A percentile compares a stretch with the other conserved stretches of the same genome.
phyloP scores from a whole-genome alignment of 2,797 vertebrate species.

The Myotis planiceps region DNA sequence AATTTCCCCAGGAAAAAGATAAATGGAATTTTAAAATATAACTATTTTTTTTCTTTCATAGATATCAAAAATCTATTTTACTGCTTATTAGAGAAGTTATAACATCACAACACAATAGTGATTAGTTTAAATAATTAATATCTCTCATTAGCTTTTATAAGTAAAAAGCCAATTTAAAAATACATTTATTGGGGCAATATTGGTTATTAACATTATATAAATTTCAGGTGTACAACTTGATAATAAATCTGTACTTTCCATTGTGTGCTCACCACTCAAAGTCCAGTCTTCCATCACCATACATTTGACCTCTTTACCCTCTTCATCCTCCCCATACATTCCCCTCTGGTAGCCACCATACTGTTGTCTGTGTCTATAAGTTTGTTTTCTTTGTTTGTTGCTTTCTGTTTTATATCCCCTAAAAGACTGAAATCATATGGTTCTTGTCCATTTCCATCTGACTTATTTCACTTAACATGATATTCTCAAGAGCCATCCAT shows the following conservation, averaged over 20 bases:
- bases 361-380: neutral
- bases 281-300: neutral
- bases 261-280: neutral
- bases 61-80: slow-evolving; percentile 42
- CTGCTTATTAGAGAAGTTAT: slow-evolving; percentile 39
- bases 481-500: neutral
- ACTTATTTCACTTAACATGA: neutral
- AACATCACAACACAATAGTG: slow-evolving; percentile 4
- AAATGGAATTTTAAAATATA: slow-evolving; percentile 17
- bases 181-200: neutral
- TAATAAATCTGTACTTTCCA: neutral
- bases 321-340: neutral
- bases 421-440: neutral
- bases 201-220: neutral
- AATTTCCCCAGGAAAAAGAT: slow-evolving; percentile 16
- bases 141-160: neutral
- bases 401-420: neutral
- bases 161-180: neutral
- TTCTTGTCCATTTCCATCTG: neutral
- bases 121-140: neutral
- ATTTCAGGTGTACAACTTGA: neutral
- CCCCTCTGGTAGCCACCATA: neutral
- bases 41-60: neutral
- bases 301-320: neutral
- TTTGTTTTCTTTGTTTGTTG: neutral